Conservation (phyloP, 2,888 invertebrate genomes). For the Diaphora mendica region DNA sequence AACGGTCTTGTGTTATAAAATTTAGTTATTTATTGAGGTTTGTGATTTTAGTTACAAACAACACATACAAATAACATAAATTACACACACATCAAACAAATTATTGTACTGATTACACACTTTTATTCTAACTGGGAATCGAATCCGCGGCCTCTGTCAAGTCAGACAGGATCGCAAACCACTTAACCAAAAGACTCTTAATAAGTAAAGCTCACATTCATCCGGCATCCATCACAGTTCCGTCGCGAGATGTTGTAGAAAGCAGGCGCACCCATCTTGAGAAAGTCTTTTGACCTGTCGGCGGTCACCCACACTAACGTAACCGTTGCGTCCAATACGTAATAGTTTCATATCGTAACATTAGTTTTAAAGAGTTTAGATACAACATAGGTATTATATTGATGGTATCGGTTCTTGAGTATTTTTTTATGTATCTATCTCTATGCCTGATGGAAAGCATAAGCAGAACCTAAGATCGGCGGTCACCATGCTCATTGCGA, state of each 20-base stretch:
- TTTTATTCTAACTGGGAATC: background rate
- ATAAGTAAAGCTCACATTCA: slow-evolving; percentile 1
- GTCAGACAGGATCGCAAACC: background rate
- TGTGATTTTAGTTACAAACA: too few relatives aligned
- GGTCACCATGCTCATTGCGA: background rate
- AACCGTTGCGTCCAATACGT: slow-evolving; percentile 41
- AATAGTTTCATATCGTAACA: slow-evolving; percentile 20
- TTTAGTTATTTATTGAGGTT: too few relatives aligned
- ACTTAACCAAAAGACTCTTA: background rate
- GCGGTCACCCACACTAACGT: slow-evolving; percentile 32
- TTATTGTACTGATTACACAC: background rate
- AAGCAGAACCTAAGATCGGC: too few relatives aligned
- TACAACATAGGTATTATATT: background rate
- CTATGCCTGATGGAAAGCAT: too few relatives aligned
- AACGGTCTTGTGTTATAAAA: too few relatives aligned
- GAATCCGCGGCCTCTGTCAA: background rate
- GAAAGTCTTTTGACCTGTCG: slow-evolving; percentile 38
- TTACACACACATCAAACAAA: background rate
- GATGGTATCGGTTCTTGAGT: background rate
- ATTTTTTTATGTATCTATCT: too few relatives aligned
- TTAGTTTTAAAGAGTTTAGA: background rate
- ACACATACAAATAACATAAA: too few relatives aligned
- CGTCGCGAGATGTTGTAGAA: slow-evolving; percentile 29
- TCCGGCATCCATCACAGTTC: slow-evolving; percentile 1
- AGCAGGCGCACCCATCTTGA: slow-evolving; percentile 37